Evolutionary conservation across 2,113 vertebrate genomes (phyloP).

Genomic region (Dicentrarchus labrax): DNA sequence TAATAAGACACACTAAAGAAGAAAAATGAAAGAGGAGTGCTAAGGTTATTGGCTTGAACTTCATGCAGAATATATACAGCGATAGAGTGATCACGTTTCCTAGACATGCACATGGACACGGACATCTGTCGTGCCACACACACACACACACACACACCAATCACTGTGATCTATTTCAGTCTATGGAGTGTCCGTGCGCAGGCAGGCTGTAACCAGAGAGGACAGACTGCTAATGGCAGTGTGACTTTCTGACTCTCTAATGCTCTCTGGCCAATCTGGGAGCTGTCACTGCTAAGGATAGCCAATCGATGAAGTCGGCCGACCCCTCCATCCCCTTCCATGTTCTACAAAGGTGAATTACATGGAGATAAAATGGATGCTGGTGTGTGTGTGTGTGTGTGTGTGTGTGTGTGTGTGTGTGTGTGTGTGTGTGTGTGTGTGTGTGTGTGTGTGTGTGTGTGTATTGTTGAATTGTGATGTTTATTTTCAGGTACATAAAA

Average conservation of each 20-base stretch:
- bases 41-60: slow-evolving; percentile 15
- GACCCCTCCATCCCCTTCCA: slow-evolving; percentile 62
- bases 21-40: not conserved
- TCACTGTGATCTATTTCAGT: slow-evolving; percentile 62
- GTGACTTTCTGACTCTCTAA: slow-evolving; percentile 77
- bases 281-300: slow-evolving; percentile 71
- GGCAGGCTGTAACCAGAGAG: slow-evolving; percentile 69
- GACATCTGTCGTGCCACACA: slow-evolving; percentile 16
- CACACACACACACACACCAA: slow-evolving; percentile 27
- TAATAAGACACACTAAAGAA: slow-evolving; percentile 10
- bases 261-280: slow-evolving; percentile 77
- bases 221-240: slow-evolving; percentile 78
- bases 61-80: slow-evolving; percentile 26
- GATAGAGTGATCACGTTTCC: slow-evolving; percentile 43
- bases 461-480: not conserved
- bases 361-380: slow-evolving; percentile 56
- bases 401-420: not conserved
- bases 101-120: not conserved
- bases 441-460: not conserved
- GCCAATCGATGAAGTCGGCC: slow-evolving; percentile 75
- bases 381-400: not conserved
- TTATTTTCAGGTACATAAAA: slow-evolving; percentile 4
- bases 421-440: not conserved
- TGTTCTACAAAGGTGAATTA: slow-evolving; percentile 76
- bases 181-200: slow-evolving; percentile 33